These are phyloP conservation scores for Chelon auratus DNA, from an alignment of 2,797 vertebrate species.

Conservation along the genomic window DNA sequence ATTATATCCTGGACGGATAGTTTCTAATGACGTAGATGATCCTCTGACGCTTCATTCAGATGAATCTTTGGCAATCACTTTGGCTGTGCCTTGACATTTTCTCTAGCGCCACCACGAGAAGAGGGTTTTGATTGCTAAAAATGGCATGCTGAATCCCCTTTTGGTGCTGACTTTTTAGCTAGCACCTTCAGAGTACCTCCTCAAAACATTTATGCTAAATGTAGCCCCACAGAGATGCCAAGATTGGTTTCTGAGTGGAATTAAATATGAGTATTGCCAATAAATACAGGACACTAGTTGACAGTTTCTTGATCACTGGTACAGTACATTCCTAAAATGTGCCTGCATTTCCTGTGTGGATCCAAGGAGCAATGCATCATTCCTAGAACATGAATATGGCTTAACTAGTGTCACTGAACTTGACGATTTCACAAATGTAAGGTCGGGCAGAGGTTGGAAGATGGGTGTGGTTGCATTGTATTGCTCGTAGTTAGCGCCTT, in stretches of 20 bases:
- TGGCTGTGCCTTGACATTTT: neutral
- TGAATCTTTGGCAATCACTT: too few relatives aligned
- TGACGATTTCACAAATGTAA: constrained; percentile 17
- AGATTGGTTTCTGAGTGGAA: too few relatives aligned
- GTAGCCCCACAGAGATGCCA: too few relatives aligned
- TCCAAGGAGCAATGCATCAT: constrained; percentile 20
- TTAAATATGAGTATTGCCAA: too few relatives aligned
- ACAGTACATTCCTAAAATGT: neutral
- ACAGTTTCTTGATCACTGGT: too few relatives aligned
- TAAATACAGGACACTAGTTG: too few relatives aligned
- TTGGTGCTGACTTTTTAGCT: neutral
- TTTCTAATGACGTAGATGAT: neutral
- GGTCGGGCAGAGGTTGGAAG: constrained; percentile 41
- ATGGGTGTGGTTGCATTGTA: constrained; percentile 42
- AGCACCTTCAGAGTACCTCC: neutral
- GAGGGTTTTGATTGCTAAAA: neutral
- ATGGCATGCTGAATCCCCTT: neutral
- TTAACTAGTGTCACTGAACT: constrained; percentile 44
- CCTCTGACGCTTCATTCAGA: neutral
- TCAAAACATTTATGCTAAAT: too few relatives aligned
- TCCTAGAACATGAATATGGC: constrained; percentile 41
- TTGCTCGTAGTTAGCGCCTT: constrained; percentile 52
- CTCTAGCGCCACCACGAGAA: neutral
- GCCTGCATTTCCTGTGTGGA: constrained; percentile 32
- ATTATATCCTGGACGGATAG: neutral